Base-by-base conservation (phyloP, 2,888 invertebrate genomes). In the Pardosa pseudoannulata region DNA sequence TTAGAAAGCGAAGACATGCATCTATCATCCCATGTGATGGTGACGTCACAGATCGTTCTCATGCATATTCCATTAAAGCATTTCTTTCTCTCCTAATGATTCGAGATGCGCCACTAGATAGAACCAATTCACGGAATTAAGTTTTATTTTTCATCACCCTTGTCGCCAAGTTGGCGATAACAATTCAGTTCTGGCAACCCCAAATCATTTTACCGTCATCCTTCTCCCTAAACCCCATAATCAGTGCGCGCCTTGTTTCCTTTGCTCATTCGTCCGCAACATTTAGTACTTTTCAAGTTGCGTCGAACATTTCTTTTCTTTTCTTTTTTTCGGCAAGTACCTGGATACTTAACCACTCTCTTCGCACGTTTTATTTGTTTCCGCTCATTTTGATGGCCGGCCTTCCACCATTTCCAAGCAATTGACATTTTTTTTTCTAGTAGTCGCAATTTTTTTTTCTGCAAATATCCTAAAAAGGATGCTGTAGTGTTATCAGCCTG, bases 221-320 rank as follows among this genome's bases (percentile, higher is more conserved):
- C 16, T 23, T 56, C 56, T 56, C 23, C 56, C 23, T 2, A 56
- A 67, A 72, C 83, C 83, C 83, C 78, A 50, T 85, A 85, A 85
- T 85, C 83, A 78, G 67, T 27, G 73, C 23, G 73, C 67, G 67
- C 76, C 83, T 67, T 85, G 76, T 78, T 78, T 73, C 72, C 56
- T 72, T 62, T 73, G 78, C 56, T 85, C 78, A 68, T 78, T 73
- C 83, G 78, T 72, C 83, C 83, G 67, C 72, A 68, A 76, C 75
- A 76, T 46, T 65, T 50, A 32, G 46, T 75, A 71, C 31, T 41
- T 64, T 62, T 23, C 65, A 23, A n/a, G 19, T 23, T 56, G 56
- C 23, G 46, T 46, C n/a, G 46, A 46, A 46, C 11, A 16, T 56
- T 23, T 56, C 23, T 56, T 56, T 56, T 13, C 16, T 46, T 46